These are phyloP conservation scores for Microtus oregoni DNA, from an alignment of 2,113 vertebrate species.

Conservation along the genomic window DNA sequence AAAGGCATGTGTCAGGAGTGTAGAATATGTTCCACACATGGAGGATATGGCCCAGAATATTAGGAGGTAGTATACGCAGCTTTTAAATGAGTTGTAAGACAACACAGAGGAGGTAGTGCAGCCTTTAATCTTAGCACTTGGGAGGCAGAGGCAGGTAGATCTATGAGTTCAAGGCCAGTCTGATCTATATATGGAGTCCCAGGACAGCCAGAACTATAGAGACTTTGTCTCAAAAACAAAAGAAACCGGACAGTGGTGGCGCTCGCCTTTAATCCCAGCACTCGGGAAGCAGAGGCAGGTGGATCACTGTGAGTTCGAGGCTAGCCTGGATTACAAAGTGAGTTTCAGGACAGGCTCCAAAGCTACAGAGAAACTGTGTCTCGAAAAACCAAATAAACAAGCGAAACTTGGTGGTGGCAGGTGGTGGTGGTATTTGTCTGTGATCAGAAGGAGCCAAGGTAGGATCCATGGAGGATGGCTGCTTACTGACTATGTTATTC, in stretches of 20 bases:
- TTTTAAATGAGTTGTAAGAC: not conserved
- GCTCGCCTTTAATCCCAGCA: too few relatives aligned
- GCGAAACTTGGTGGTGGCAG: too few relatives aligned
- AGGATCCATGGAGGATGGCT: not conserved
- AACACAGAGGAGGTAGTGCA: not conserved
- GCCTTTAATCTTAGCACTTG: not conserved
- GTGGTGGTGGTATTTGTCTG: not conserved
- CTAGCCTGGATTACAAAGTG: too few relatives aligned
- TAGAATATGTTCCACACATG: not conserved
- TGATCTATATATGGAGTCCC: not conserved
- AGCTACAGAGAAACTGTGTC: too few relatives aligned
- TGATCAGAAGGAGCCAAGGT: not conserved
- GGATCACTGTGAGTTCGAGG: too few relatives aligned
- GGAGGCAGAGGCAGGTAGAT: not conserved
- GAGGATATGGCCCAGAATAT: not conserved
- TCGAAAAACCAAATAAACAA: too few relatives aligned
- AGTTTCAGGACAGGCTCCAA: too few relatives aligned
- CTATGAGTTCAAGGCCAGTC: not conserved
- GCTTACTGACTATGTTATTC: not conserved
- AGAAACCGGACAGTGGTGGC: too few relatives aligned
- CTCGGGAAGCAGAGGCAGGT: too few relatives aligned
- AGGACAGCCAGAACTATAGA: not conserved
- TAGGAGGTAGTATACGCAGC: not conserved
- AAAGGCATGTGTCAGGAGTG: not conserved
- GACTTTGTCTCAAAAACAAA: not conserved